Evolutionary conservation across 2,113 vertebrate species (phyloP).

Genomic region (Seriola quinqueradiata): DNA sequence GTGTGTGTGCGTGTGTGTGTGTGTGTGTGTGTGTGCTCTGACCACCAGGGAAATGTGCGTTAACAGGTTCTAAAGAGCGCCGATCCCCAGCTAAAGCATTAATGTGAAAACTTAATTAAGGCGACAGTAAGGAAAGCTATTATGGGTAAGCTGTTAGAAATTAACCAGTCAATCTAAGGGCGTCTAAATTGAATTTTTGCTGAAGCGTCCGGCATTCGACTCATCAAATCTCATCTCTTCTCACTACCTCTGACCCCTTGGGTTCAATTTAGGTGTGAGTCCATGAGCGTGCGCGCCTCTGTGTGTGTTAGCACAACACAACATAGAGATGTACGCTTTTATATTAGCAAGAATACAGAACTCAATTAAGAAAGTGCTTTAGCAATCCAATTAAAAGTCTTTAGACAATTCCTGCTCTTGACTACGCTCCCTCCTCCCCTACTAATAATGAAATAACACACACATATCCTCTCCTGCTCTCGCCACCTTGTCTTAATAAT

Average conservation of each 20-base stretch:
- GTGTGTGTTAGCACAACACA: conserved; percentile 62
- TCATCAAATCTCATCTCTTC: conserved; percentile 78
- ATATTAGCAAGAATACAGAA: conserved; percentile 80
- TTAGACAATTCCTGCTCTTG: conserved; percentile 78
- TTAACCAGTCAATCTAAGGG: conserved; percentile 80
- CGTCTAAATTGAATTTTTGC: conserved; percentile 82
- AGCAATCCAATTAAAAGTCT: conserved; percentile 84
- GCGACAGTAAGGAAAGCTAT: conserved; percentile 82
- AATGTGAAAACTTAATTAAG: conserved; percentile 84
- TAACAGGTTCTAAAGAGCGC: conserved; percentile 74
- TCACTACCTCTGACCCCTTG: conserved; percentile 78
- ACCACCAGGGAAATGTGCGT: conserved; percentile 74
- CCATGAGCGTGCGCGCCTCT: conserved; percentile 12
- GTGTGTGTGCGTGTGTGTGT: conserved; percentile 29
- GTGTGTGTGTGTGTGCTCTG: conserved; percentile 38
- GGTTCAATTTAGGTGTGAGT: conserved; percentile 78
- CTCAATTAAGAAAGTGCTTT: conserved; percentile 82
- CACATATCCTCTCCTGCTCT: conserved; percentile 53
- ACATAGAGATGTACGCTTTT: conserved; percentile 77
- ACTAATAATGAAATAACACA: conserved; percentile 80
- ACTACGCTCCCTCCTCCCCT: conserved; percentile 51
- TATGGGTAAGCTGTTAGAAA: conserved; percentile 81
- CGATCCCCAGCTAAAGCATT: conserved; percentile 73
- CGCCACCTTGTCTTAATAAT: conserved; percentile 75
- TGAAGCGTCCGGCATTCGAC: conserved; percentile 76